Evolutionary conservation across 2,888 invertebrate species (phyloP).

Genomic region (Falcaria lacertinaria): DNA sequence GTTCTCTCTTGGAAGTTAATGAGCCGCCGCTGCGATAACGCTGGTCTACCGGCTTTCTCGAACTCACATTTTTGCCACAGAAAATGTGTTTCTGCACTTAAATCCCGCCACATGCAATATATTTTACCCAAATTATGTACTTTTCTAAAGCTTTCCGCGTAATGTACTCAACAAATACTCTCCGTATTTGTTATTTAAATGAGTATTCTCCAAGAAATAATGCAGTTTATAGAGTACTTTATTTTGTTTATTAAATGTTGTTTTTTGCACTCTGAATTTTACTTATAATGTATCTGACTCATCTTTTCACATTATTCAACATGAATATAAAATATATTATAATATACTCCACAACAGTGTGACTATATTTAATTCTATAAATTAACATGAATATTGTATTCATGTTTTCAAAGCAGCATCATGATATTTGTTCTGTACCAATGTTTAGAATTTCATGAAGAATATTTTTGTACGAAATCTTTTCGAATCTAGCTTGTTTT

Average conservation of each 20-base stretch:
- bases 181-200: neutral
- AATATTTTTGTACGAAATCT: too few relatives aligned
- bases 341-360: too few relatives aligned
- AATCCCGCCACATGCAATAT: slow-evolving; percentile 11
- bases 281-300: too few relatives aligned
- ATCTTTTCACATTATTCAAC: too few relatives aligned
- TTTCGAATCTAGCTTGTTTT: too few relatives aligned
- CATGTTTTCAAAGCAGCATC: too few relatives aligned
- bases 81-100: slow-evolving; percentile 23
- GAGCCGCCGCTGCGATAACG: slow-evolving; percentile 60
- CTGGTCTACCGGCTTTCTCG: slow-evolving; percentile 10
- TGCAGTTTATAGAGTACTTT: neutral
- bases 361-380: too few relatives aligned
- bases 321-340: too few relatives aligned
- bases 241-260: neutral
- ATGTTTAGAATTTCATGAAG: too few relatives aligned
- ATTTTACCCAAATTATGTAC: slow-evolving; percentile 18
- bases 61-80: neutral
- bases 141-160: slow-evolving; percentile 20
- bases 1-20: slow-evolving; percentile 60
- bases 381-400: too few relatives aligned
- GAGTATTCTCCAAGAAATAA: neutral
- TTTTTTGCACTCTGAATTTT: too few relatives aligned
- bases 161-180: neutral
- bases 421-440: too few relatives aligned